Evolutionary conservation across 2,113 vertebrate genomes (phyloP).

Genomic region (Odocoileus virginianus): DNA sequence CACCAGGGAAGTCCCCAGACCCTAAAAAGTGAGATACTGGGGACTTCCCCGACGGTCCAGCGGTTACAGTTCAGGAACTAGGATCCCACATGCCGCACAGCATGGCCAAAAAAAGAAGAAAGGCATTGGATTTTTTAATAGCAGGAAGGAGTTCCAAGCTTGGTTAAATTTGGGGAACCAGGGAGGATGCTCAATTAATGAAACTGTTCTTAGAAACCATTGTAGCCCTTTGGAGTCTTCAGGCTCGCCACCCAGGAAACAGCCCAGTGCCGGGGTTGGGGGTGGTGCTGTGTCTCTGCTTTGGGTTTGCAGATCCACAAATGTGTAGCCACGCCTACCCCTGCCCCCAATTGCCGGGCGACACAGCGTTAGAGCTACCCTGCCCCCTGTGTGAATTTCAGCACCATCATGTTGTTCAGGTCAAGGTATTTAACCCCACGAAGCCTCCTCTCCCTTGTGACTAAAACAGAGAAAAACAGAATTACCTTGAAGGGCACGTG

Average conservation of each 20-base stretch:
- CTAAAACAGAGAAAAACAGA: neutral
- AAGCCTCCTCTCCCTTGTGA: neutral
- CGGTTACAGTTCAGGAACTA: neutral
- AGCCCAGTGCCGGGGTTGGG: fast-evolving
- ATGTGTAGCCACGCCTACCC: fast-evolving
- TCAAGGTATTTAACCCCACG: neutral
- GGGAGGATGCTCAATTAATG: neutral
- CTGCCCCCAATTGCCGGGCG: fast-evolving
- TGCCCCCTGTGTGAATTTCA: neutral
- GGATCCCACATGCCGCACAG: fast-evolving
- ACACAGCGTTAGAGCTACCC: neutral
- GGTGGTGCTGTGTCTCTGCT: too few relatives aligned
- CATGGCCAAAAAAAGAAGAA: neutral
- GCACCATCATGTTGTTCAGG: neutral
- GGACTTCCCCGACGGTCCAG: too few relatives aligned
- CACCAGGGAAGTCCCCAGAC: neutral
- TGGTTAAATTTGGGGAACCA: neutral
- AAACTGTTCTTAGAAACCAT: neutral
- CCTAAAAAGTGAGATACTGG: neutral
- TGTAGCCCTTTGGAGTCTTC: neutral
- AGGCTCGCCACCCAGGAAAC: fast-evolving
- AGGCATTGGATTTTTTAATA: neutral
- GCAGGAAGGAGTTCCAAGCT: too few relatives aligned
- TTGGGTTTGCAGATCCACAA: too few relatives aligned
- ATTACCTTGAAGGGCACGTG: neutral